phyloP scores from a whole-genome alignment of 2,113 vertebrate genomes.

The Sclerurus mexicanus region DNA sequence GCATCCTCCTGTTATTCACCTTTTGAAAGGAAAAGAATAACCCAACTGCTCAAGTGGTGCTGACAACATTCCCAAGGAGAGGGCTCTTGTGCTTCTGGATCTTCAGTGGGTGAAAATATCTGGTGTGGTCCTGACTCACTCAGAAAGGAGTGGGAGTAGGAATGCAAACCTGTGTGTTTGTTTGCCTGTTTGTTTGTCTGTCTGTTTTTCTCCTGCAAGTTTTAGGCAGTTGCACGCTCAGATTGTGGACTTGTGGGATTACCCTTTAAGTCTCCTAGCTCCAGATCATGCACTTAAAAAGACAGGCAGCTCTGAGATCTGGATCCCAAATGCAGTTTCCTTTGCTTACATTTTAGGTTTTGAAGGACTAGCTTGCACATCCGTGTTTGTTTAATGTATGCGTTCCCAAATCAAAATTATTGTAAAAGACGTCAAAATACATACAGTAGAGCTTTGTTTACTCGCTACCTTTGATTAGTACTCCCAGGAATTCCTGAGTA shows the following conservation, averaged over 20 bases:
- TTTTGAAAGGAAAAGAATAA: not conserved
- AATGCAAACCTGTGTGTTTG: not conserved
- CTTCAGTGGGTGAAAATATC: not conserved
- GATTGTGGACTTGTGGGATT: not conserved
- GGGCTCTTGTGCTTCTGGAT: not conserved
- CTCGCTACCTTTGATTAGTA: not conserved
- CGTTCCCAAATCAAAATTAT: not conserved
- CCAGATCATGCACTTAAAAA: not conserved
- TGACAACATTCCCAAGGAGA: not conserved
- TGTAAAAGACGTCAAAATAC: not conserved
- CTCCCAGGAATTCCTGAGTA: not conserved
- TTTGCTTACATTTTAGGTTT: not conserved
- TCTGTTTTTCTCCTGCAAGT: not conserved
- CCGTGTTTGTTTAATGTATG: not conserved
- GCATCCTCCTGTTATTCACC: not conserved
- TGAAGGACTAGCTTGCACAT: not conserved
- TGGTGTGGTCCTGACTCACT: not conserved
- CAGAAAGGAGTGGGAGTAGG: not conserved
- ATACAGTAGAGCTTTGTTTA: not conserved
- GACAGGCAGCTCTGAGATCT: not conserved
- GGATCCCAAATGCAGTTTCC: not conserved
- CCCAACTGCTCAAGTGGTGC: not conserved
- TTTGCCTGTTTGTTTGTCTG: not conserved
- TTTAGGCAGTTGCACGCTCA: not conserved
- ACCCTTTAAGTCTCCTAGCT: not conserved